Percentiles rank a stretch among this genome's conserved stretches.
phyloP scores from a whole-genome alignment of 2,888 invertebrate species.

The Heliconius ismenius region DNA sequence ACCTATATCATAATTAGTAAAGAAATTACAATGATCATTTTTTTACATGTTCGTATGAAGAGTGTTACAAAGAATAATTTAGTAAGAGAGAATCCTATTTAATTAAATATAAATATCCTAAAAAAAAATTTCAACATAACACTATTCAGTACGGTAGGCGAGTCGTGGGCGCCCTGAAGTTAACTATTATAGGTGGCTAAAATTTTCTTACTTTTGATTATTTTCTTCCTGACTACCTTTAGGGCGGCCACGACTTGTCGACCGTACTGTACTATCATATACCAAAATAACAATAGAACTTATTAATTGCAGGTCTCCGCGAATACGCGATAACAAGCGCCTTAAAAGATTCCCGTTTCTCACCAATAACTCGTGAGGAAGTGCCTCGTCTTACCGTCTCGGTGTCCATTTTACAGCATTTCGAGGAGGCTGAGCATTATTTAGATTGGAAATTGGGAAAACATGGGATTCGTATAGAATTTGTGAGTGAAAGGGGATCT shows the following conservation, averaged over 20 bases:
- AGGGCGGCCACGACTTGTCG: not conserved
- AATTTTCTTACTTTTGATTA: not conserved
- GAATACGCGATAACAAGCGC: constrained; percentile 99
- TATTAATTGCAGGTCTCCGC: constrained; percentile 86
- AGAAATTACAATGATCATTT: not conserved
- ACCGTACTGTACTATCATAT: not conserved
- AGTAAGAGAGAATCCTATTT: not conserved
- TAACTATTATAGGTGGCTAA: not conserved
- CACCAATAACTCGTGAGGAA: constrained; percentile 96
- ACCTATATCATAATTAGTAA: not conserved
- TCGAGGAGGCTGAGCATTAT: constrained; percentile 97
- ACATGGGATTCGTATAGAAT: constrained; percentile 99
- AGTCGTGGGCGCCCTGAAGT: not conserved
- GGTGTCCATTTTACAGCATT: constrained; percentile 96
- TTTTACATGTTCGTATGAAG: not conserved
- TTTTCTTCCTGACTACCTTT: not conserved
- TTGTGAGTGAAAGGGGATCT: constrained; percentile 94
- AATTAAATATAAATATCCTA: not conserved
- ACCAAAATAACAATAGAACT: not conserved
- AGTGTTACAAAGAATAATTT: not conserved
- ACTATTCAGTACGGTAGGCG: not conserved
- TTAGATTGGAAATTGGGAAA: constrained; percentile 98
- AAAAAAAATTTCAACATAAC: not conserved
- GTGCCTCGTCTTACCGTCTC: constrained; percentile 95
- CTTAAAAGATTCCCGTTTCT: constrained; percentile 97